Conservation (phyloP, 2,113 vertebrate species). For the Martes martes region DNA sequence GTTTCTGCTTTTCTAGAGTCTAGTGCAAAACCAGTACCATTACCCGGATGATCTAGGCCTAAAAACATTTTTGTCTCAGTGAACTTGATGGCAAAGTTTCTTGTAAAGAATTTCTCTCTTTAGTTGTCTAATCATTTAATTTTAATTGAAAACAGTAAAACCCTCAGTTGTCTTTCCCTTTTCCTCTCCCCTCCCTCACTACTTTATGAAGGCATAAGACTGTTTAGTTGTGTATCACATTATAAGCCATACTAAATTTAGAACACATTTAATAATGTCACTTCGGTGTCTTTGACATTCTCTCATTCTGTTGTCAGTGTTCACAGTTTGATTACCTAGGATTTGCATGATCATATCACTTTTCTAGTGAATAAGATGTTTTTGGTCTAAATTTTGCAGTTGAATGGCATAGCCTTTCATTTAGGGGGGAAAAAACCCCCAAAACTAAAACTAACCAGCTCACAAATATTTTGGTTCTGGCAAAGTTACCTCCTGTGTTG, state of each 20-base stretch:
- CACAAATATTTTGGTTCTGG: neutral
- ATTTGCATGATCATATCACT: neutral
- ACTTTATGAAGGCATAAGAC: neutral
- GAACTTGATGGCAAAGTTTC: constrained; percentile 1
- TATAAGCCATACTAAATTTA: constrained; percentile 6
- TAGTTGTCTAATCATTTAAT: neutral
- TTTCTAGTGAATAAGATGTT: constrained; percentile 2
- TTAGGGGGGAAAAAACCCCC: neutral
- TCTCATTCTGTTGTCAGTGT: constrained; percentile 19
- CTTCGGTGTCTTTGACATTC: neutral
- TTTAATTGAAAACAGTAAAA: neutral
- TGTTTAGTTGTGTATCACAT: neutral
- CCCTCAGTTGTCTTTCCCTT: neutral
- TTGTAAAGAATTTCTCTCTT: neutral
- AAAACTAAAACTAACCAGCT: neutral
- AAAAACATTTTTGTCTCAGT: constrained; percentile 4
- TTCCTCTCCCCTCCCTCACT: neutral
- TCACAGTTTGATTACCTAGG: constrained; percentile 10
- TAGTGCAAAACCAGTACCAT: neutral
- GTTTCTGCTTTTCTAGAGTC: neutral
- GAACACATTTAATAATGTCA: neutral
- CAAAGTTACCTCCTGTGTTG: neutral
- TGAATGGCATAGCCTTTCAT: neutral
- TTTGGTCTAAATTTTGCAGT: constrained; percentile 3
- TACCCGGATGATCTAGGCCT: neutral